These are phyloP conservation scores for Nettapus auritus DNA, from an alignment of 2,113 vertebrate genomes.

Conservation along the genomic window DNA sequence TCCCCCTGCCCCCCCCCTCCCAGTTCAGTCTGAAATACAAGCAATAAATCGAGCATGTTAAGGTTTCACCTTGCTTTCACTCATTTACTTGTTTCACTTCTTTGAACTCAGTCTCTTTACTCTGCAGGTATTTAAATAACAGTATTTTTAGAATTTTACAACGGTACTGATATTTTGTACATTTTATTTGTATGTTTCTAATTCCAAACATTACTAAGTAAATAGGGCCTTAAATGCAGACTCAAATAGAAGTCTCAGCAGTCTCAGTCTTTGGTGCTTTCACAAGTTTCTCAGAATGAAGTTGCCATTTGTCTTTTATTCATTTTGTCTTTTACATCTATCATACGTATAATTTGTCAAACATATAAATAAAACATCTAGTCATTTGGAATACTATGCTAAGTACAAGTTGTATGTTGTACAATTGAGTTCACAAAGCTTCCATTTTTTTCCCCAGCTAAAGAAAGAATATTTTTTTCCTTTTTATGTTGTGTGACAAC, in stretches of 20 bases:
- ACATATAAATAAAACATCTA: not conserved
- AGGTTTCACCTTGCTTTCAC: not conserved
- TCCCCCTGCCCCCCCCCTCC: too few species aligned
- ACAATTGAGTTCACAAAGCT: not conserved
- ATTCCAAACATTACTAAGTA: not conserved
- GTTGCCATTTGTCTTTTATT: conserved; percentile 30
- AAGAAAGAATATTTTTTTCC: not conserved
- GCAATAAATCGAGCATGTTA: not conserved
- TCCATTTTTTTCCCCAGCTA: not conserved
- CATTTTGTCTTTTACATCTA: not conserved
- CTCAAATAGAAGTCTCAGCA: not conserved
- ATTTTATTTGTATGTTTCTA: not conserved
- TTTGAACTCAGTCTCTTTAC: not conserved
- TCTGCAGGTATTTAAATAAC: not conserved
- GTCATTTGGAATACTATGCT: not conserved
- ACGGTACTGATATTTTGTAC: not conserved
- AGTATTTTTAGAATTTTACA: not conserved
- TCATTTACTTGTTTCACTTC: not conserved
- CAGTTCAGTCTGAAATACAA: not conserved
- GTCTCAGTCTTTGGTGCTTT: not conserved
- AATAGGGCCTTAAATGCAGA: not conserved
- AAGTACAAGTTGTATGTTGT: not conserved
- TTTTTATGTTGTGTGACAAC: not conserved
- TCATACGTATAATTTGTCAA: not conserved
- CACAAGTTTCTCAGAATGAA: conserved; percentile 26